Evolutionary conservation across 2,113 vertebrate species (phyloP), one percentile per base, ranked within the genome.

Genomic region (Paramormyrops kingsleyae): DNA sequence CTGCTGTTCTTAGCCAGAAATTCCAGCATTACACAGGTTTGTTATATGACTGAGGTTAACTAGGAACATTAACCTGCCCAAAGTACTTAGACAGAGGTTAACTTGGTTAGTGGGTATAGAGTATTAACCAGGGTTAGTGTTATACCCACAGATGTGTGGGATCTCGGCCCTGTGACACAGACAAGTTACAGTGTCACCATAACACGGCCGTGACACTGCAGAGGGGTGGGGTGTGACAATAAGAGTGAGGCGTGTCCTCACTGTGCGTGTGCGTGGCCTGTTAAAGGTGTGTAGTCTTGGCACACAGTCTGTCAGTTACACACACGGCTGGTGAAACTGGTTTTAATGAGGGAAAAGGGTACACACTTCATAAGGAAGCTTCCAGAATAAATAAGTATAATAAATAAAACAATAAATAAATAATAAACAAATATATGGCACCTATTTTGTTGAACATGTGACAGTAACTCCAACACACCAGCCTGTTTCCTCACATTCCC

Each of bases 341-440:
- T 88, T 93, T 92, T 91, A 93, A 92, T 93, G 24, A 90, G 86
- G 91, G n/a, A 13, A 42, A 86, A 85, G 74, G 74, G 74, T 15
- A 42, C 13, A 80, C 90, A 89, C 21, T 27, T 12, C 21, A 86
- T 35, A 50, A 53, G 56, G 44, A 66, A 31, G 88, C 42, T 90
- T 35, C 87, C 74, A 88, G 59, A 86, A 89, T 27, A 15, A 49
- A 52, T 52, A 59, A 24, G 10, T 9, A n/a, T 19, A 59, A 59
- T 70, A 10, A 50, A 88, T 12, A 66, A 39, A 87, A 59, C 21
- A 42, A 39, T 87, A 52, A 62, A 74, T 85, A 50, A 4, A n/a
- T 13, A 83, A 42, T 17, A 88, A 15, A 44, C n/a, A 46, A 44
- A 47, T 21, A 56, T 56, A 59, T 19, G 15, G 42, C 15, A 88